Evolutionary conservation across 2,113 vertebrate genomes (phyloP), one percentile per base, ranked within the genome.

Genomic region (Machaerirhynchus nigripectus): DNA sequence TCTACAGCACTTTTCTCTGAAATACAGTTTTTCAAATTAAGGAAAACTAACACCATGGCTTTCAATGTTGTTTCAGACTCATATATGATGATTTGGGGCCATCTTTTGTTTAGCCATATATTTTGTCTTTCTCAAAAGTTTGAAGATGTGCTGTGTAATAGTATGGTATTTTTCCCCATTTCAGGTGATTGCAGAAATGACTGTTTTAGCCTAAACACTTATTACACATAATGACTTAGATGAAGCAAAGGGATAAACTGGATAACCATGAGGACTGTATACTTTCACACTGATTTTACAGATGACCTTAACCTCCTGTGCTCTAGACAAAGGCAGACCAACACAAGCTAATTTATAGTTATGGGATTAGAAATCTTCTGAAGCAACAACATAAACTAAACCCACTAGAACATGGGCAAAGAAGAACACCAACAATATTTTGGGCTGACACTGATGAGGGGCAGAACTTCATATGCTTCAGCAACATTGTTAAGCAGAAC

Each of bases 1-100:
- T 75, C 49, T 53, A 42, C 7, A 57, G 1, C 16, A n/a, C 6
- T 80, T 73, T 49, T 85, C 24, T 49, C 40, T 69, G 46, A 76
- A 79, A 79, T 35, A 4, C 68, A 53, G 1, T 13, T 52, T 83
- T 74, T 82, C 11, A 87, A 57, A 57, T 76, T 49, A 69, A 65
- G 0, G 0, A 65, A 83, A 85, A 53, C 9, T 24, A 61, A 37
- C 15, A 42, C 9, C 12, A 9, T 44, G 15, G 42, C 14, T 86
- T 86, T 39, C 37, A 69, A 8, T 28, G 5, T 33, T 63, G 3
- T 33, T 80, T 82, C 39, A 91, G 49, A 84, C 5, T 47, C 28
- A 11, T 53, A 24, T 13, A 13, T 33, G 68, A 49, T 13, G 7
- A 53, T 74, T 61, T 92, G 15, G 7, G 15, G 19, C 5, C 42